phyloP scores from a whole-genome alignment of 2,888 invertebrate genomes.

The Drosophila stalkeri region DNA sequence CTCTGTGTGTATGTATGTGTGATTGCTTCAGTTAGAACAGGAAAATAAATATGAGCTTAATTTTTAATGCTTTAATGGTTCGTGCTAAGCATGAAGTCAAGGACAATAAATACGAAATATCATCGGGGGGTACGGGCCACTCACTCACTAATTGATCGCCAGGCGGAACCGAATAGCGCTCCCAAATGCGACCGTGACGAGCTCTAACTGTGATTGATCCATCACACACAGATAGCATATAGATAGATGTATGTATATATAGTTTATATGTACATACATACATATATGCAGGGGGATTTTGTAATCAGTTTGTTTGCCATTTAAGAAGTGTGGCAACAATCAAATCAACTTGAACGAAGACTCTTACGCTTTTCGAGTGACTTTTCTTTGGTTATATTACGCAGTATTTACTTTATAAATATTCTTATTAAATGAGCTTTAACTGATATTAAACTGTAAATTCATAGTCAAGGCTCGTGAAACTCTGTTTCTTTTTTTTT shows the following conservation, averaged over 20 bases:
- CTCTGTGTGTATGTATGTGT: background rate
- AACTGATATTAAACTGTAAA: background rate
- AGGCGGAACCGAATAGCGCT: slow-evolving; percentile 37
- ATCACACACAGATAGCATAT: slow-evolving; percentile 31
- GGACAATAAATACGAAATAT: slow-evolving; percentile 37
- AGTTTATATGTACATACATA: background rate
- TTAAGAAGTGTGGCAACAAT: slow-evolving; percentile 48
- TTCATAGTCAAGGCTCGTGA: background rate
- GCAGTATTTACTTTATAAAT: slow-evolving; percentile 5
- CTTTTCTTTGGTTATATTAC: background rate
- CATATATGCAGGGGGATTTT: slow-evolving; percentile 16
- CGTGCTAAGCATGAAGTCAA: slow-evolving; percentile 31
- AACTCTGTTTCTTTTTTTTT: no score
- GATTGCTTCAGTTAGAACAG: slow-evolving; percentile 32
- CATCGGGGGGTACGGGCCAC: slow-evolving; percentile 16
- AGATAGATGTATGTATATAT: background rate
- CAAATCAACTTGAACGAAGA: slow-evolving; percentile 22
- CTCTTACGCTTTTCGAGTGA: slow-evolving; percentile 19
- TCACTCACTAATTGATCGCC: slow-evolving; percentile 39
- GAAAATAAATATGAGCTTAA: slow-evolving; percentile 19
- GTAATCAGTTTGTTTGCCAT: slow-evolving; percentile 53
- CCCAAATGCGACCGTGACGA: slow-evolving; percentile 30
- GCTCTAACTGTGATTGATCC: slow-evolving; percentile 49
- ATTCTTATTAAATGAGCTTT: background rate
- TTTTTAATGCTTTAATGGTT: slow-evolving; percentile 30